Evolutionary conservation across 1,140 invertebrate genomes (phyloP).

Genomic region (Dinoponera quadriceps): DNA sequence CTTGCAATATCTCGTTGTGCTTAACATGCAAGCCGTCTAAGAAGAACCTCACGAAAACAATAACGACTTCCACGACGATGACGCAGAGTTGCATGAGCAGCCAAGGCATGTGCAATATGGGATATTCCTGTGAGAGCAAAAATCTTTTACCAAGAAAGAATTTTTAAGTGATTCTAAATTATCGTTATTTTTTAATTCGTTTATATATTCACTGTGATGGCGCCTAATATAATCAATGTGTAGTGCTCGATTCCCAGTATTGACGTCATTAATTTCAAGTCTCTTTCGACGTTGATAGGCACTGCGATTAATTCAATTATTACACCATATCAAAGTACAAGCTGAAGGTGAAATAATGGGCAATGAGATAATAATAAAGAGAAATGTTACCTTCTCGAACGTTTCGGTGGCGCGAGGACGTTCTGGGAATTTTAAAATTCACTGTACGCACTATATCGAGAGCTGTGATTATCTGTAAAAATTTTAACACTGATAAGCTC

Average conservation of each 20-base stretch:
- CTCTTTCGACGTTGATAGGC: conserved; percentile 78
- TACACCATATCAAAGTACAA: conserved; percentile 12
- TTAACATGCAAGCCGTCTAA: conserved; percentile 81
- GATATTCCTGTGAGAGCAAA: conserved; percentile 77
- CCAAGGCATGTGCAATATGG: conserved; percentile 83
- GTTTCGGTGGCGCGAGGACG: conserved; percentile 37
- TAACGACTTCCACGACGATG: conserved; percentile 80
- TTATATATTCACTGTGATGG: conserved; percentile 77
- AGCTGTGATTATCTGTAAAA: conserved; percentile 78
- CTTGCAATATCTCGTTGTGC: conserved; percentile 80
- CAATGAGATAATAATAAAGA: neutral
- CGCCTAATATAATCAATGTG: conserved; percentile 81
- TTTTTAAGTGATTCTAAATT: neutral
- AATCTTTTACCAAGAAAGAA: neutral
- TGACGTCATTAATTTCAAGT: conserved; percentile 83
- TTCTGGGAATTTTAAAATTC: conserved; percentile 74
- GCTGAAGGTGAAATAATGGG: neutral
- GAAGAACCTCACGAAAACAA: conserved; percentile 81
- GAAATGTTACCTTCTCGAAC: conserved; percentile 61
- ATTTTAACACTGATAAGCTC: neutral
- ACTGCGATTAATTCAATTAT: conserved; percentile 67
- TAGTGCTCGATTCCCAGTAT: conserved; percentile 84
- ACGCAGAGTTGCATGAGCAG: conserved; percentile 84
- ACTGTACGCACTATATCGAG: conserved; percentile 80
- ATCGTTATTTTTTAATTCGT: neutral